phyloP scores from a whole-genome alignment of 2,888 invertebrate genomes.

The Rhynchonema sp. region DNA sequence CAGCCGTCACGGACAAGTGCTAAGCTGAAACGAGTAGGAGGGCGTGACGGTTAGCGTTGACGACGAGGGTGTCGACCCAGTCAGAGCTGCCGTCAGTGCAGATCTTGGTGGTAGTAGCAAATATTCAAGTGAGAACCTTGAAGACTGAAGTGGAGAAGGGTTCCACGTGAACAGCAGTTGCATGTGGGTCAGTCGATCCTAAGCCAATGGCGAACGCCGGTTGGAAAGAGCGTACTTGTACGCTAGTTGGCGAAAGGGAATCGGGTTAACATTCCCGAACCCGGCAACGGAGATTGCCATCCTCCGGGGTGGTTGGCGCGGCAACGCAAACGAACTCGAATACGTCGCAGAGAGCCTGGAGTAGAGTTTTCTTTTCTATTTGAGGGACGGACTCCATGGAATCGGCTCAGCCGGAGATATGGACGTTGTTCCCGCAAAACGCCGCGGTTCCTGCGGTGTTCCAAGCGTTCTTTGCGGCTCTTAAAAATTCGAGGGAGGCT shows the following conservation, averaged over 20 bases:
- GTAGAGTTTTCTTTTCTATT: not conserved
- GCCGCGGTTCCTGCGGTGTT: not conserved
- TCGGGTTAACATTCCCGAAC: not conserved
- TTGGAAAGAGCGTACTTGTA: constrained; percentile 8
- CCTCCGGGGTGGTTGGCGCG: not conserved
- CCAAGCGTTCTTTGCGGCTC: constrained; percentile 25
- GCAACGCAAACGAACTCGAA: not conserved
- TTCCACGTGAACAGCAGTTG: not conserved
- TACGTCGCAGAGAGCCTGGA: not conserved
- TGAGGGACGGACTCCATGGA: not conserved
- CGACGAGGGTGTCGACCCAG: constrained; percentile 40
- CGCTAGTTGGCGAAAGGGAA: not conserved
- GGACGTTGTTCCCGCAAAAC: not conserved
- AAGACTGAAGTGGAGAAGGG: not conserved
- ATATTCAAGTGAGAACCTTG: not conserved
- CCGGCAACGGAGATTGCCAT: not conserved
- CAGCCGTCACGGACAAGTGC: constrained; percentile 26
- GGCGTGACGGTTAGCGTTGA: constrained; percentile 39
- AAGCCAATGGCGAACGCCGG: constrained; percentile 29
- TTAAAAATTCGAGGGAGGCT: constrained; percentile 33
- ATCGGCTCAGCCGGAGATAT: not conserved
- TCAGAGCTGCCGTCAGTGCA: constrained; percentile 9
- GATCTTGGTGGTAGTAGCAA: not conserved
- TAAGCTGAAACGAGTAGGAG: constrained; percentile 44
- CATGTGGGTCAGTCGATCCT: not conserved